Evolutionary conservation across 2,888 invertebrate species (phyloP).

Genomic region (Myopa tessellatipennis): DNA sequence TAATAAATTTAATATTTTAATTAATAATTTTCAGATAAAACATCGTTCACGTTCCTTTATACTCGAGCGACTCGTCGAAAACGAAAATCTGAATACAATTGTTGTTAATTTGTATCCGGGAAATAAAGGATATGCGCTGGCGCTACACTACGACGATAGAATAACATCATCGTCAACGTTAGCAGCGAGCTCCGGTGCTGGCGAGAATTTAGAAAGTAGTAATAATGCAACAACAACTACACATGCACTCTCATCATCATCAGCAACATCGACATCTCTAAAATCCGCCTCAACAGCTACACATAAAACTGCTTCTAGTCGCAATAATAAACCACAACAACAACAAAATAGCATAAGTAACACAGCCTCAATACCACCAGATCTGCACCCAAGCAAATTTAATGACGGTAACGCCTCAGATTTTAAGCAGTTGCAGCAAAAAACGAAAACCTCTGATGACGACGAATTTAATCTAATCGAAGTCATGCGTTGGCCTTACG

Average conservation of each 20-base stretch:
- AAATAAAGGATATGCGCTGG: conserved; percentile 87
- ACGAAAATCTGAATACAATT: conserved; percentile 88
- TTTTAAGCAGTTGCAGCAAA: conserved; percentile 14
- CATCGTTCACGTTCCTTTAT: conserved; percentile 74
- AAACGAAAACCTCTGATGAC: conserved; percentile 37
- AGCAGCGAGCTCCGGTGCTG: conserved; percentile 20
- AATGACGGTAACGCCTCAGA: conserved; percentile 5
- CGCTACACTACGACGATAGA: conserved; percentile 66
- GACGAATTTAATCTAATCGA: conserved; percentile 78
- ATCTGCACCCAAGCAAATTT: conserved; percentile 41
- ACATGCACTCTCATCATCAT: background rate
- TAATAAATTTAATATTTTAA: no score
- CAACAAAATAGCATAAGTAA: conserved; percentile 48
- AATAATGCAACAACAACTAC: conserved; percentile 23
- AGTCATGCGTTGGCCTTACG: conserved; percentile 87
- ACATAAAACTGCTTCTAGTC: conserved; percentile 50
- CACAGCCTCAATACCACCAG: conserved; percentile 47
- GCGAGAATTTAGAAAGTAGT: conserved; percentile 24
- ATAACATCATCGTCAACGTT: conserved; percentile 57
- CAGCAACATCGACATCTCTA: conserved; percentile 31
- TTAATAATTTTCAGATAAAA: conserved; percentile 58
- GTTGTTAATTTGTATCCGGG: conserved; percentile 92
- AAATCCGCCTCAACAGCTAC: conserved; percentile 41
- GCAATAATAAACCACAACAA: conserved; percentile 41
- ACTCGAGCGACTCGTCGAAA: conserved; percentile 85